Conservation (phyloP, 1,140 invertebrate species). For the Saxidomus purpurata region DNA sequence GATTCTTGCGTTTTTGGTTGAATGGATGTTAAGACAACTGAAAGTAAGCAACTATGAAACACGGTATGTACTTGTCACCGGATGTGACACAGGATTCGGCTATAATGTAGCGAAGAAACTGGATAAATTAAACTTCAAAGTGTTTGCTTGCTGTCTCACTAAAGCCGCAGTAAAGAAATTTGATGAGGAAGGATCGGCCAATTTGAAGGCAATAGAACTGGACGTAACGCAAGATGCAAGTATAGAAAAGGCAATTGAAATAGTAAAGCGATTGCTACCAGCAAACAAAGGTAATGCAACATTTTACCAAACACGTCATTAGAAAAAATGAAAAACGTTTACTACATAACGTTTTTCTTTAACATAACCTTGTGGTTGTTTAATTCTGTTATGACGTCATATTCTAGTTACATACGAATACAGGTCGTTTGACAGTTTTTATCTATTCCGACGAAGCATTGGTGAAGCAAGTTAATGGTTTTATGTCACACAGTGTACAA, state of each 20-base stretch:
- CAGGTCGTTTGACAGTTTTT: too few species aligned
- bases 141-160: slow-evolving; percentile 86
- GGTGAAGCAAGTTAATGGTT: too few species aligned
- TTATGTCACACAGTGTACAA: too few species aligned
- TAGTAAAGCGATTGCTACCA: background rate
- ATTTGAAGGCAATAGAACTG: background rate
- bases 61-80: slow-evolving; percentile 85
- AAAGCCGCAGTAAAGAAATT: slow-evolving; percentile 56
- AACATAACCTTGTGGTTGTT: too few species aligned
- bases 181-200: background rate
- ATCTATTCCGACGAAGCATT: too few species aligned
- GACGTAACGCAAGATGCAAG: slow-evolving; percentile 19
- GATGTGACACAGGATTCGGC: slow-evolving; percentile 88
- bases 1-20: background rate
- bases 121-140: slow-evolving; percentile 84
- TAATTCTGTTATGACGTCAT: too few species aligned
- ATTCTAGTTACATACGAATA: too few species aligned
- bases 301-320: too few species aligned
- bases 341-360: too few species aligned
- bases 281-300: slow-evolving; percentile 30
- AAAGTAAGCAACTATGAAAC: background rate
- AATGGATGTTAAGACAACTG: slow-evolving; percentile 25
- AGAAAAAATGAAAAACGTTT: too few species aligned
- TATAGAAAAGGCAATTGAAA: background rate
- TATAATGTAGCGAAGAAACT: slow-evolving; percentile 83